Percentiles rank a stretch among this genome's conserved stretches.
Evolutionary conservation across 2,113 vertebrate genomes (phyloP).

Genomic region (Rhinolophus sinicus): DNA sequence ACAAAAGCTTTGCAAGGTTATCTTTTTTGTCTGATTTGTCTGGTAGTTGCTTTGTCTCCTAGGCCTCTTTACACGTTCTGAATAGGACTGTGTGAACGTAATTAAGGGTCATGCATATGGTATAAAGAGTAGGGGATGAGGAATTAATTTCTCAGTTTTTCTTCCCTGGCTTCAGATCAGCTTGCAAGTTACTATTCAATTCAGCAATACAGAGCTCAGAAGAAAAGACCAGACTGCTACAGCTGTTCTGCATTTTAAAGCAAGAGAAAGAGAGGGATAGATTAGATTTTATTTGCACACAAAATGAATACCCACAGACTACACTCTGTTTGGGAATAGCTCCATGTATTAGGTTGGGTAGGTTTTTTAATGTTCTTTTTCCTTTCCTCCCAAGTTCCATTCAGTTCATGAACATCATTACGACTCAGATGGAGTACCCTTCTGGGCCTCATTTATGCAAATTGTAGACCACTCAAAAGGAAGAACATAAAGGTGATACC

Average conservation of each 20-base stretch:
- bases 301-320: slow-evolving; percentile 57
- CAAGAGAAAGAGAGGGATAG: slow-evolving; percentile 20
- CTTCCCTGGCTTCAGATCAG: slow-evolving; percentile 62
- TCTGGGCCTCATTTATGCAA: slow-evolving; percentile 39
- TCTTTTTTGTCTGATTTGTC: slow-evolving; percentile 64
- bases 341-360: slow-evolving; percentile 43
- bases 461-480: slow-evolving; percentile 38
- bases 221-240: slow-evolving; percentile 68
- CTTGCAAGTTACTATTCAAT: slow-evolving; percentile 80
- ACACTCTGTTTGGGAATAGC: slow-evolving; percentile 51
- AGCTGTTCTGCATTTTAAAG: slow-evolving; percentile 57
- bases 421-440: slow-evolving; percentile 26
- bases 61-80: slow-evolving; percentile 65
- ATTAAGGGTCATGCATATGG: slow-evolving; percentile 69
- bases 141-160: slow-evolving; percentile 82
- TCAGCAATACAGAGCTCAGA: slow-evolving; percentile 64
- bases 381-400: slow-evolving; percentile 71
- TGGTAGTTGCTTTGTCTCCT: slow-evolving; percentile 55
- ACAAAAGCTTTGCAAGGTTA: slow-evolving; percentile 63
- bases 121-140: slow-evolving; percentile 62
- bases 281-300: slow-evolving; percentile 75
- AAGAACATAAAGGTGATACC: slow-evolving; percentile 27
- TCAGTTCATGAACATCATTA: slow-evolving; percentile 58
- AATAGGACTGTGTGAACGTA: slow-evolving; percentile 66
- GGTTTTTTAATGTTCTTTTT: slow-evolving; percentile 62